Evolutionary conservation across 2,888 invertebrate species (phyloP), one percentile per base, ranked within the genome.

Genomic region (Troides helena): DNA sequence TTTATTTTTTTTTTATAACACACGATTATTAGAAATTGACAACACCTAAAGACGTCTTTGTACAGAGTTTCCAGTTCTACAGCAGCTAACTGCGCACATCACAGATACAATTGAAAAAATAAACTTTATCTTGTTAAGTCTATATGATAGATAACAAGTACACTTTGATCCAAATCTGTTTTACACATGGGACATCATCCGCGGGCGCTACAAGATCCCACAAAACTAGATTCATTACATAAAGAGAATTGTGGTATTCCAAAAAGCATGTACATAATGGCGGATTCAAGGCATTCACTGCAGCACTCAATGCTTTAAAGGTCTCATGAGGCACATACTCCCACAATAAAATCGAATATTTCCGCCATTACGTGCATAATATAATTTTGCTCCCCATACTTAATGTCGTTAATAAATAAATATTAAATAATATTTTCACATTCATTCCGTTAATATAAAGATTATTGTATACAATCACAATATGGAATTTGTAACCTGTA

Each of bases 91-190:
- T 81, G 81, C 86, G 81, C 84, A 82, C 86, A 88, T 89, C 89
- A 90, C 89, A 89, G 89, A 87, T 86, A 79, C 79, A 53, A 85
- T 88, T 87, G 85, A 87, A 88, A 88, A 88, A 84, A 89, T 86
- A 87, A 85, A 84, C 79, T 84, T 85, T 81, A 77, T 80, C 81
- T 76, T 81, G 81, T 80, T 80, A 53, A 46, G 73, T 81, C 80
- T 86, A 86, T 85, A 86, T 81, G 84, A 64, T 84, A 86, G 84
- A 64, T 84, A 86, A 87, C 87, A 86, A 87, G 85, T 87, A 86
- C 86, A 85, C 83, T 87, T 86, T 80, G 80, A 72, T 74, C 82
- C 88, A 88, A 80, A 69, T 73, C 82, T 83, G 62, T 74, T 76
- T 77, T 76, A 77, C 76, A 76, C 76, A 67, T 63, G 74, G 75